Conservation (phyloP, 2,888 invertebrate genomes). For the Pollenia griseotomentosa region DNA sequence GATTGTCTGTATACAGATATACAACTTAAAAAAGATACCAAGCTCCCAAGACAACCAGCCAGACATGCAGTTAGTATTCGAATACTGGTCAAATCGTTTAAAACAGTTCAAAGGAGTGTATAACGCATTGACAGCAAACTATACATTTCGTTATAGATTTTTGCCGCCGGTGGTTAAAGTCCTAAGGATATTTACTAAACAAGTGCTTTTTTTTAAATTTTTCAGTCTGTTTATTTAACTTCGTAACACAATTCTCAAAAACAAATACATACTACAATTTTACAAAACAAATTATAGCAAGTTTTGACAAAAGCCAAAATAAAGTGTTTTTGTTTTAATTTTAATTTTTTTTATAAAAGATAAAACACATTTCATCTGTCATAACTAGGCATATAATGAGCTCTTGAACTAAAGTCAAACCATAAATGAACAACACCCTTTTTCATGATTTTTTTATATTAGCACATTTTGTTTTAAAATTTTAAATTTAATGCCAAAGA, state of each 20-base stretch:
- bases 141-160: constrained; percentile 61
- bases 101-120: constrained; percentile 29
- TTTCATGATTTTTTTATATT: constrained; percentile 3
- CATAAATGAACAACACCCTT: not conserved
- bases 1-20: constrained; percentile 11
- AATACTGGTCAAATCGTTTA: constrained; percentile 53
- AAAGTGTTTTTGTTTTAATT: not conserved
- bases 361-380: constrained; percentile 47
- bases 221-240: not conserved
- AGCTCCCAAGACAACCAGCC: not conserved
- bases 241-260: not conserved
- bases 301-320: not conserved
- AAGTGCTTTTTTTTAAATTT: constrained; percentile 30
- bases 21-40: constrained; percentile 31
- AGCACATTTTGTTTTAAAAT: constrained; percentile 5
- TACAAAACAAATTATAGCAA: not conserved
- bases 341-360: not conserved
- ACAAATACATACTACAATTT: not conserved
- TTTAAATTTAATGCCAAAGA: too few relatives aligned
- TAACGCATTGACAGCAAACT: constrained; percentile 18
- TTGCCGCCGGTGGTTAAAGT: constrained; percentile 56
- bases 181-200: constrained; percentile 33
- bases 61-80: constrained; percentile 49
- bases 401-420: constrained; percentile 48
- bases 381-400: constrained; percentile 25